A percentile compares a stretch with the other conserved stretches of the same genome.
Evolutionary conservation across 2,797 vertebrate species (phyloP).

Genomic region (Craterocephalus amniculus): DNA sequence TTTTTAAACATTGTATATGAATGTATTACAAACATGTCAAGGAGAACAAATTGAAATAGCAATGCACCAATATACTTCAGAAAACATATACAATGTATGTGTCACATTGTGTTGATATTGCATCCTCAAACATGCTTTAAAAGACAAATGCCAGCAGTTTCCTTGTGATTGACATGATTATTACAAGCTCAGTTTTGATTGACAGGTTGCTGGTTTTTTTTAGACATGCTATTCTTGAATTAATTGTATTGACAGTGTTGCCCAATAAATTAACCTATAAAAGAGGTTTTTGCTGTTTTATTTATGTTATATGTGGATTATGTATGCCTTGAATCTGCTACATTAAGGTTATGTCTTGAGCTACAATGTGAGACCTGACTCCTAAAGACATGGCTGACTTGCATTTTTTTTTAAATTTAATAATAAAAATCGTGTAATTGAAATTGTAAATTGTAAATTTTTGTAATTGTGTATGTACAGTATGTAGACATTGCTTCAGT

Average conservation of each 20-base stretch:
- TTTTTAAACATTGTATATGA: constrained; percentile 24
- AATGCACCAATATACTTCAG: background rate
- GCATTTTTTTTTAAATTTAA: too few relatives aligned
- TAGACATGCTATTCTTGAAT: background rate
- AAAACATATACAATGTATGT: too few relatives aligned
- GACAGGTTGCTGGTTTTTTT: background rate
- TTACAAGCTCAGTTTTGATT: background rate
- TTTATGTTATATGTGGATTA: background rate
- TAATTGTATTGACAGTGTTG: background rate
- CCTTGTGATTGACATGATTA: background rate
- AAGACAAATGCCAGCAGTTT: background rate
- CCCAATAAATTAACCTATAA: constrained; percentile 11
- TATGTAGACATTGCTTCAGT: too few relatives aligned
- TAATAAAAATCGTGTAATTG: too few relatives aligned
- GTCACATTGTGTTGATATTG: background rate
- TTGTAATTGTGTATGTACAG: too few relatives aligned
- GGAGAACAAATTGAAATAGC: background rate
- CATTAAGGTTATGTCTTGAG: too few relatives aligned
- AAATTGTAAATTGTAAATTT: too few relatives aligned
- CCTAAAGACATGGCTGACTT: too few relatives aligned
- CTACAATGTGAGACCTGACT: too few relatives aligned
- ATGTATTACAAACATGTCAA: constrained; percentile 22
- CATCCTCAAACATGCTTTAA: background rate
- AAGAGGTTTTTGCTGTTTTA: constrained; percentile 3
- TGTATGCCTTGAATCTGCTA: too few relatives aligned